These are phyloP conservation scores for Nettapus auritus DNA, from an alignment of 2,113 vertebrate species.

Conservation along the genomic window DNA sequence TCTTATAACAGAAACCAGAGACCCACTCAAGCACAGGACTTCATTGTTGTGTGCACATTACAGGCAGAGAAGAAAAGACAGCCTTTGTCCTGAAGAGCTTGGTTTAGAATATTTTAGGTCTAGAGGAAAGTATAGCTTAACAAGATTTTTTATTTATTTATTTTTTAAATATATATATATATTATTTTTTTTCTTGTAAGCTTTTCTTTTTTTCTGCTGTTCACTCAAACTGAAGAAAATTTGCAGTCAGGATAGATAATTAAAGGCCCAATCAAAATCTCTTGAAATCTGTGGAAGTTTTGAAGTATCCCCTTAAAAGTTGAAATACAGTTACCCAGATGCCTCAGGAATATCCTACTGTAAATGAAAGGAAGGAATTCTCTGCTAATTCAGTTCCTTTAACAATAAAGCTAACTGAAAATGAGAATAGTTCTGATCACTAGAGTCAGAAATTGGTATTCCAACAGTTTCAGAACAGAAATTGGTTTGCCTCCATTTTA, in stretches of 20 bases:
- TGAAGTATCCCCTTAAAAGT: neutral
- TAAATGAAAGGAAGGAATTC: neutral
- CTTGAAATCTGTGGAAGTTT: constrained; percentile 3
- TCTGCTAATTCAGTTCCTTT: neutral
- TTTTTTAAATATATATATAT: too few species aligned
- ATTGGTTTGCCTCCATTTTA: constrained; percentile 45
- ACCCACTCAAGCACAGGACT: neutral
- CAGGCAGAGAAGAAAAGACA: neutral
- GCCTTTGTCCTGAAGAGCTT: neutral
- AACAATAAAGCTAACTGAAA: constrained; percentile 40
- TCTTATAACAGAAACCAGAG: neutral
- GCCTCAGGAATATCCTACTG: neutral
- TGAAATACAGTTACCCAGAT: neutral
- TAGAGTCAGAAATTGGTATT: constrained; percentile 61
- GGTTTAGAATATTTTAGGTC: neutral
- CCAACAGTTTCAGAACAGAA: constrained; percentile 45
- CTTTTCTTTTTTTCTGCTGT: neutral
- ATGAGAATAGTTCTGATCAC: constrained; percentile 42
- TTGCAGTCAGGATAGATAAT: neutral
- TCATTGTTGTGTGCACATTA: neutral
- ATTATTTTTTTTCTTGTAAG: neutral
- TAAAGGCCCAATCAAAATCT: neutral
- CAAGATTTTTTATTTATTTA: neutral
- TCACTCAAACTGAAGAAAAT: neutral
- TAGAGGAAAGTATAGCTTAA: neutral